Conservation (phyloP, 1,140 invertebrate species). For the Chionoecetes opilio region DNA sequence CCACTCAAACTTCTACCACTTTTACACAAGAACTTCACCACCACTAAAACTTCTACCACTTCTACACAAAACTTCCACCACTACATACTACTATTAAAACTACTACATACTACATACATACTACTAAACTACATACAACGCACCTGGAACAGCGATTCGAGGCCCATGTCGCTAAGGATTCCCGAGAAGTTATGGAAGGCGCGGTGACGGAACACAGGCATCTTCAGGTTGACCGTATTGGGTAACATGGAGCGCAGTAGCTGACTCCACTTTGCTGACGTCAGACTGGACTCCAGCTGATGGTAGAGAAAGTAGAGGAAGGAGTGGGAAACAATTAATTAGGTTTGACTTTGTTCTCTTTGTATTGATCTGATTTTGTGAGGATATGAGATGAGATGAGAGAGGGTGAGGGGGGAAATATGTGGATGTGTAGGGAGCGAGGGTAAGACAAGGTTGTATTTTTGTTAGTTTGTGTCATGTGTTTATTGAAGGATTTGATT, state of each 20-base stretch:
- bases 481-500: no score
- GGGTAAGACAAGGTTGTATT: not conserved
- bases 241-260: slow-evolving; percentile 73
- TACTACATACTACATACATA: not conserved
- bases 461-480: no score
- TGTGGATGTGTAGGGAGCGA: not conserved
- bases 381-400: not conserved
- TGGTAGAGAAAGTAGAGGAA: not conserved
- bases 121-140: not conserved
- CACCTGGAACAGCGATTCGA: slow-evolving; percentile 75
- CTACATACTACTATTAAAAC: no score
- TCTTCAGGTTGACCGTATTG: slow-evolving; percentile 70
- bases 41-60: no score
- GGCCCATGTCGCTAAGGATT: slow-evolving; percentile 65
- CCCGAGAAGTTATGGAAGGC: slow-evolving; percentile 77
- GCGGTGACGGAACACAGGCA: slow-evolving; percentile 79
- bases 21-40: no score
- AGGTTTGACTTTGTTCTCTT: not conserved
- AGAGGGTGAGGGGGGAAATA: not conserved
- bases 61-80: not conserved
- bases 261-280: slow-evolving; percentile 70
- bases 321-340: not conserved
- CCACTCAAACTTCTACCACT: no score
- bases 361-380: not conserved
- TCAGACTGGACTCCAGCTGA: slow-evolving; percentile 73